phyloP scores from a whole-genome alignment of 2,888 invertebrate species.

The Pseudococcus viburni region DNA sequence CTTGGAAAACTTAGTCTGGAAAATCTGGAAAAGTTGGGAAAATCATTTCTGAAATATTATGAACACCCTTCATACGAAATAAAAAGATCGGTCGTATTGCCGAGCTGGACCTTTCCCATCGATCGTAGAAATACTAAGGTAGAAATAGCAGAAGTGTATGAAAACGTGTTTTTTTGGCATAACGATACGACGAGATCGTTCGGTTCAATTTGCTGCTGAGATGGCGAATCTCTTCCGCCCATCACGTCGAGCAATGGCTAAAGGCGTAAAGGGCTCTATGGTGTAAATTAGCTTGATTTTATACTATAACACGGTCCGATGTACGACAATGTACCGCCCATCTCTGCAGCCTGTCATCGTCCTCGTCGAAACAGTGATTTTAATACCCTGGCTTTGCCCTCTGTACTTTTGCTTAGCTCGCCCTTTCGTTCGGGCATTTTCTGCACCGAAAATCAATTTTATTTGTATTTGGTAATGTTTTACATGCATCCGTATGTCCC shows the following conservation, averaged over 20 bases:
- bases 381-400: neutral
- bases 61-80: too few relatives aligned
- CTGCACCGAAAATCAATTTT: neutral
- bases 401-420: too few relatives aligned
- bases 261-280: neutral
- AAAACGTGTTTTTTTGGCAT: neutral
- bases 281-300: conserved; percentile 11
- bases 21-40: too few relatives aligned
- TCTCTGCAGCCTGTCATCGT: neutral
- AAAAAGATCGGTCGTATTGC: too few relatives aligned
- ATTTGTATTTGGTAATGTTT: neutral
- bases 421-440: neutral
- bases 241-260: neutral
- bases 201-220: neutral
- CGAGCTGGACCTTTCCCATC: too few relatives aligned
- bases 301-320: neutral
- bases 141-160: too few relatives aligned
- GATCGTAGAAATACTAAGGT: too few relatives aligned
- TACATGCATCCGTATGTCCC: neutral
- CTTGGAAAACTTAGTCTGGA: too few relatives aligned
- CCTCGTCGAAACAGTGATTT: neutral
- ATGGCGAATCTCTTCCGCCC: neutral
- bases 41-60: too few relatives aligned
- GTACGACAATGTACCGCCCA: neutral
- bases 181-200: too few relatives aligned